These are phyloP conservation scores for Buathra laborator DNA, from an alignment of 2,888 invertebrate species.

Conservation along the genomic window DNA sequence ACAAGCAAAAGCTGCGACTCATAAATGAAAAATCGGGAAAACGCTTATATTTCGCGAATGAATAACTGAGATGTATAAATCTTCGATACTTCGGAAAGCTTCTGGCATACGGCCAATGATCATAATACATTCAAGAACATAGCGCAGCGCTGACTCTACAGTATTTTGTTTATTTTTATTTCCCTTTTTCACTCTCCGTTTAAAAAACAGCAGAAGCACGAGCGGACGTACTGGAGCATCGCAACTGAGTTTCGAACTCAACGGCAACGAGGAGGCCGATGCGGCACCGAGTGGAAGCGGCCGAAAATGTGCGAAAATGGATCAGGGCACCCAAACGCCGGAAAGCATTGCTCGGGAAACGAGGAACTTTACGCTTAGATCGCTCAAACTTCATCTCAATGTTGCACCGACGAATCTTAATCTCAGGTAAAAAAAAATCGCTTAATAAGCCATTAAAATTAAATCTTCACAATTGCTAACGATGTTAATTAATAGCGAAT, in stretches of 20 bases:
- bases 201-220: slow-evolving; percentile 78
- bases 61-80: background rate
- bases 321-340: slow-evolving; percentile 91
- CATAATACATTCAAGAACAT: background rate
- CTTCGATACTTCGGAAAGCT: background rate
- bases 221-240: slow-evolving; percentile 87
- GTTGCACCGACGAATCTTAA: slow-evolving; percentile 88
- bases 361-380: slow-evolving; percentile 87
- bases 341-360: slow-evolving; percentile 91
- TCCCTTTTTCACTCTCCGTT: background rate
- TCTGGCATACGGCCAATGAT: background rate
- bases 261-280: slow-evolving; percentile 81
- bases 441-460: background rate
- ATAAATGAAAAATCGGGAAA: background rate
- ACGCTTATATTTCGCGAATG: background rate
- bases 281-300: slow-evolving; percentile 72
- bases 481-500: too few relatives aligned
- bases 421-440: slow-evolving; percentile 85
- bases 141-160: background rate
- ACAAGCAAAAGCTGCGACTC: background rate
- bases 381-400: slow-evolving; percentile 88
- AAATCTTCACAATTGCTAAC: background rate
- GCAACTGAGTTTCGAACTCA: slow-evolving; percentile 88
- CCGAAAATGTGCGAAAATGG: slow-evolving; percentile 80
- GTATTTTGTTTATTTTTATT: background rate